These are phyloP conservation scores for Cydia strobilella DNA, from an alignment of 1,140 invertebrate genomes.

Conservation along the genomic window DNA sequence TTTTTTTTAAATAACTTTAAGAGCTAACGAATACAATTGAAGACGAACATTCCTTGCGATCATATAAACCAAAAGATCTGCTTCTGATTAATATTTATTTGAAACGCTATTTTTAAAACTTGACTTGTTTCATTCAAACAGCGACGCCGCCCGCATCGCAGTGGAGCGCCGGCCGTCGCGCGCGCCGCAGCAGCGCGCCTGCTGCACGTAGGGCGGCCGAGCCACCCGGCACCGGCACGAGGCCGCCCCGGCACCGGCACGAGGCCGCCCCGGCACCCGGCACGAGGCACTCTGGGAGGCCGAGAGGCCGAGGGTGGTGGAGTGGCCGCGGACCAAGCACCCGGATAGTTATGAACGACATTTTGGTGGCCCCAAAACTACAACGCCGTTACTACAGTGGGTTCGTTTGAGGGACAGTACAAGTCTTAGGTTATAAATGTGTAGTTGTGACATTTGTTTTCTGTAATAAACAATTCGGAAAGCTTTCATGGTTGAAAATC, in stretches of 20 bases:
- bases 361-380: not conserved
- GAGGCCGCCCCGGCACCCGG: not conserved
- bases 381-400: not conserved
- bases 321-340: not conserved
- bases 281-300: not conserved
- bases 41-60: too few species aligned
- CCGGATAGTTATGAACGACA: not conserved
- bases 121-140: slow-evolving; percentile 41
- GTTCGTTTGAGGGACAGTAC: not conserved
- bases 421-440: not conserved
- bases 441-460: too few species aligned
- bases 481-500: too few species aligned
- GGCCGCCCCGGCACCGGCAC: slow-evolving; percentile 7
- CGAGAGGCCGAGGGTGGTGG: not conserved
- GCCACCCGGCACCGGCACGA: slow-evolving; percentile 10
- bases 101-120: not conserved
- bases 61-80: too few species aligned
- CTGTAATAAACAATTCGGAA: too few species aligned
- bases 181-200: slow-evolving; percentile 70
- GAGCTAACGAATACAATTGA: too few species aligned
- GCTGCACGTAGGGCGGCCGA: slow-evolving; percentile 63
- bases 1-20: not conserved
- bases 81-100: too few species aligned
- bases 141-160: slow-evolving; percentile 71
- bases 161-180: slow-evolving; percentile 74